Evolutionary conservation across 2,113 vertebrate species (phyloP).

Genomic region (Cygnus buccinator): DNA sequence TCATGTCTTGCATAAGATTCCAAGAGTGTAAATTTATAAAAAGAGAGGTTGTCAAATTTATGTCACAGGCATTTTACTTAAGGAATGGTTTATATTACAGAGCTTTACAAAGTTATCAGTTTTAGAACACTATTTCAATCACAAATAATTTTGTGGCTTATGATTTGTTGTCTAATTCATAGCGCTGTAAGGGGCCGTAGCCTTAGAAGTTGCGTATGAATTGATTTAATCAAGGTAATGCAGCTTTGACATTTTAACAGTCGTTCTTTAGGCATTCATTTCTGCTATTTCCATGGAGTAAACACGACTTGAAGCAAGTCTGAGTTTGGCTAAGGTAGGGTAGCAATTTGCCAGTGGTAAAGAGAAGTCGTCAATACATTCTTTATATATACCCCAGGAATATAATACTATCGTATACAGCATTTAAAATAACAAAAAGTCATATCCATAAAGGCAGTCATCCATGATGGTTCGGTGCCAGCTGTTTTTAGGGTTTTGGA

Average conservation of each 20-base stretch:
- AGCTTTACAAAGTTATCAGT: slow-evolving; percentile 67
- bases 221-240: slow-evolving; percentile 60
- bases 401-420: slow-evolving; percentile 61
- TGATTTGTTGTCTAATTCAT: slow-evolving; percentile 58
- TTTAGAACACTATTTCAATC: slow-evolving; percentile 77
- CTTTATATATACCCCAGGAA: slow-evolving; percentile 60
- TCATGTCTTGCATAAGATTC: slow-evolving; percentile 62
- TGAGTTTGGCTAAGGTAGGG: slow-evolving; percentile 78
- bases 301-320: slow-evolving; percentile 78
- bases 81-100: slow-evolving; percentile 68
- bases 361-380: slow-evolving; percentile 62
- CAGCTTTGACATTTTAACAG: slow-evolving; percentile 69
- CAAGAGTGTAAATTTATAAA: slow-evolving; percentile 67
- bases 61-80: slow-evolving; percentile 72
- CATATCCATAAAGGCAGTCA: slow-evolving; percentile 72
- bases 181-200: too few relatives aligned
- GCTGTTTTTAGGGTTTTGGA: slow-evolving; percentile 73
- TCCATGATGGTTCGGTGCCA: slow-evolving; percentile 72
- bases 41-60: slow-evolving; percentile 74
- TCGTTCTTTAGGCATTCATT: slow-evolving; percentile 55
- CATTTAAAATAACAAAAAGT: slow-evolving; percentile 59
- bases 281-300: slow-evolving; percentile 74
- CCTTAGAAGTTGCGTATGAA: slow-evolving; percentile 48
- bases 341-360: slow-evolving; percentile 76
- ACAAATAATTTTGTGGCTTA: slow-evolving; percentile 71